Percentiles rank a stretch among this genome's conserved stretches.
Conservation (phyloP, 2,113 vertebrate genomes). For the Pachyramphus minor region DNA sequence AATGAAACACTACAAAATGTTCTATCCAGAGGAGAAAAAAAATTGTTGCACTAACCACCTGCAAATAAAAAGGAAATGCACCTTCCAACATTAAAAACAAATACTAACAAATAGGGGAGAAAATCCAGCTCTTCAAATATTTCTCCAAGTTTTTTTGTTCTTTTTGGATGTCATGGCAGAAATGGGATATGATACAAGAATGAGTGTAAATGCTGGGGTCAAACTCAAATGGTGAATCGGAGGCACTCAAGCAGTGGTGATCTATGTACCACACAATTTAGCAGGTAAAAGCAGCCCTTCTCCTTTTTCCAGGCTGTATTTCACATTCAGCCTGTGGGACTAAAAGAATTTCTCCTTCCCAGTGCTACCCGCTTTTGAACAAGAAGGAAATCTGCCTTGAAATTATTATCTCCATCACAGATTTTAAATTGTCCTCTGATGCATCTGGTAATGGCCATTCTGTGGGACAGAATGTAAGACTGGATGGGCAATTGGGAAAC, state of each 20-base stretch:
- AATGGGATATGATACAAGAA: not conserved
- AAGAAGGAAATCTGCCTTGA: not conserved
- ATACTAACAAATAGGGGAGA: not conserved
- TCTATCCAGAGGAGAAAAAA: not conserved
- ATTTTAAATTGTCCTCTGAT: not conserved
- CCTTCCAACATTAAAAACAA: not conserved
- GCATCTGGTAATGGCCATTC: not conserved
- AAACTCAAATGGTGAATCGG: not conserved
- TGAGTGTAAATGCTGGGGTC: not conserved
- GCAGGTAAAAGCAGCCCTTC: not conserved
- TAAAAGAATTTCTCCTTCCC: not conserved
- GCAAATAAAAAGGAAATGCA: not conserved
- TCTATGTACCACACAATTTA: not conserved
- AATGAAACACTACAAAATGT: not conserved
- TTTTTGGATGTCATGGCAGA: not conserved
- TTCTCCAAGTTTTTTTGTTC: fast-evolving
- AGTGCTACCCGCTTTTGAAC: not conserved
- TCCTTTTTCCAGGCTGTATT: not conserved
- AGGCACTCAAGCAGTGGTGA: not conserved
- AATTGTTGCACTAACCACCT: fast-evolving
- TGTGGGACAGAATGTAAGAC: not conserved
- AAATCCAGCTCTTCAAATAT: not conserved
- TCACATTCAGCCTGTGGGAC: not conserved
- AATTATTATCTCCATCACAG: not conserved
- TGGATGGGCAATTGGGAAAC: not conserved